Evolutionary conservation across 2,113 vertebrate genomes (phyloP), one percentile per base, ranked within the genome.

Genomic region (Hypocryptadius cinnamomeus): DNA sequence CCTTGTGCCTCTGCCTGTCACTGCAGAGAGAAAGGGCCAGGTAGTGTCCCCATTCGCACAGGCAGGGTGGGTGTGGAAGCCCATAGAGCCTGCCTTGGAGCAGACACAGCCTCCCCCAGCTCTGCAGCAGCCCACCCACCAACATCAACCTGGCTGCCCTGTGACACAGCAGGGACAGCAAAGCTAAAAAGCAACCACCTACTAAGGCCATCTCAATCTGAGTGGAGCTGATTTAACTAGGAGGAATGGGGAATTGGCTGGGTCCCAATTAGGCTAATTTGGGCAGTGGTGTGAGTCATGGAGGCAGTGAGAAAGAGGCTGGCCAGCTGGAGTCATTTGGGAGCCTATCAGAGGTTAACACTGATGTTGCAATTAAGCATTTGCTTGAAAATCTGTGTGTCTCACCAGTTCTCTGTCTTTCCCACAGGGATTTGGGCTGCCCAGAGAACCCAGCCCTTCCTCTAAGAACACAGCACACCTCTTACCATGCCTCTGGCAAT

Each of bases 1-100:
- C 17, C 44, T 89, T 28, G 6, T 59, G 24, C 30, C 33, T 66
- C 39, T 45, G 15, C 35, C 30, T 76, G 30, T 70, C 18, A 3
- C 40, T 23, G 11, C 7, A 22, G 44, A 54, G 45, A 40, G 40
- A 30, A 40, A 35, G 14, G 27, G 13, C 21, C 33, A 51, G n/a
- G 40, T 1, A 17, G 12, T 4, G 5, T 1, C 27, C 13, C 17
- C 1, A 1, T 33, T 54, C 47, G 19, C 16, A 22, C 1, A 7
- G 39, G 35, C 30, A 50, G 24, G 24, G 11, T 1, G 1, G 28
- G 4, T 12, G 11, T 10, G 53, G 66, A 35, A 87, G 56, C 27
- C 30, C 56, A 18, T 3, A 1, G 39, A 72, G 24, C 48, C 48
- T 20, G 18, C 28, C 2, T 19, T 5, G 18, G 21, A 39, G 65